A percentile compares a stretch with the other conserved stretches of the same genome.
Conservation (phyloP, 2,888 invertebrate genomes). For the Creontiades dilutus region DNA sequence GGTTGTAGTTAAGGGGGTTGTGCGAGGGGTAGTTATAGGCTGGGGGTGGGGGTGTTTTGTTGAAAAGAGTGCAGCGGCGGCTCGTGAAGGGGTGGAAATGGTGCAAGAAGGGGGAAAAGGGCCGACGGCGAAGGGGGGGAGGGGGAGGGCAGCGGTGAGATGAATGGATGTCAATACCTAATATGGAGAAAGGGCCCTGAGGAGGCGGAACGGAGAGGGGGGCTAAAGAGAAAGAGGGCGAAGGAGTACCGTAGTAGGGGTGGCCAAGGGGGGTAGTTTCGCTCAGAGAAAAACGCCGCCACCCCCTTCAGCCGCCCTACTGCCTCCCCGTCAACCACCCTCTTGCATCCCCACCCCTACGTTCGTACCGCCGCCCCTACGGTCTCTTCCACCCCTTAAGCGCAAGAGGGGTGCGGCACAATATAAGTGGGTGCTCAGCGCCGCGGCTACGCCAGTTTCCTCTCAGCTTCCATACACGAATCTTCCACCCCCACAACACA, state of each 20-base stretch:
- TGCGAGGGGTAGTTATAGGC: not conserved
- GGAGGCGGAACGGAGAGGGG: conserved; percentile 29
- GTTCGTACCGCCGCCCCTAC: conserved; percentile 57
- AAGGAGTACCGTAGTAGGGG: conserved; percentile 15
- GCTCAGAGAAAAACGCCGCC: not conserved
- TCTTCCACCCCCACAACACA: conserved; percentile 18
- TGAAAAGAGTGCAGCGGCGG: conserved; percentile 61
- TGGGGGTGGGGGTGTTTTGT: conserved; percentile 34
- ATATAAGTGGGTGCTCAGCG: conserved; percentile 57
- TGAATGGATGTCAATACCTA: conserved; percentile 73
- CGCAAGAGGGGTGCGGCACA: conserved; percentile 66
- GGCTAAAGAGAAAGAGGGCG: conserved; percentile 23
- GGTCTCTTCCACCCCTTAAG: conserved; percentile 37
- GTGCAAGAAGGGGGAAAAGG: conserved; percentile 8
- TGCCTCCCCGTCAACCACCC: conserved; percentile 30
- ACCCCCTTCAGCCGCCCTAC: not conserved
- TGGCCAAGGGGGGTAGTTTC: conserved; percentile 32
- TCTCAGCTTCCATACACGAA: conserved; percentile 56
- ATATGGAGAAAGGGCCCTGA: conserved; percentile 48
- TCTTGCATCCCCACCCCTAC: conserved; percentile 18
- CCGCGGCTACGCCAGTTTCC: conserved; percentile 65
- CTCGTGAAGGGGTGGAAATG: conserved; percentile 27
- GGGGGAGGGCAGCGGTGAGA: conserved; percentile 46
- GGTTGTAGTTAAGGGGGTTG: not conserved
- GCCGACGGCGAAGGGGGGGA: not conserved